Conservation (phyloP, 2,888 invertebrate genomes). For the Lepidochitona cinerea region DNA sequence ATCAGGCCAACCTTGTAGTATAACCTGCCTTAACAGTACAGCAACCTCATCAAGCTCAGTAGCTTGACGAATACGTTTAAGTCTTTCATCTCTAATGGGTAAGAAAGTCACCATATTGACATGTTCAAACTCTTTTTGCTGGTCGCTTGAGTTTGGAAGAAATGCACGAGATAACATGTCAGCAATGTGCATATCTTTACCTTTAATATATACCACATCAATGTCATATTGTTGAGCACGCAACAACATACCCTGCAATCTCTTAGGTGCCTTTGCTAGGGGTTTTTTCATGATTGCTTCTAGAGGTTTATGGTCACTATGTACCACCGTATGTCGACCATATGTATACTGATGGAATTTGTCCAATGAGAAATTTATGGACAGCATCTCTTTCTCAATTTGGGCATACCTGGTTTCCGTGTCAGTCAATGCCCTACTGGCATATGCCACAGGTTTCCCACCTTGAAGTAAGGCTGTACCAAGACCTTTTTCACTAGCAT, state of each 20-base stretch:
- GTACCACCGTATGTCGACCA: conserved; percentile 8
- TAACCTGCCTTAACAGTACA: conserved; percentile 1
- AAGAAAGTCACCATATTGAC: background rate
- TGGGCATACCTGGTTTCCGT: conserved; percentile 18
- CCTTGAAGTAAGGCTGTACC: conserved; percentile 12
- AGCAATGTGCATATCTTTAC: conserved; percentile 26
- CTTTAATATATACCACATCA: conserved; percentile 2
- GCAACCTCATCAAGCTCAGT: conserved; percentile 12
- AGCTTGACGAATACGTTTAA: background rate
- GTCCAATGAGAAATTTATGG: conserved; percentile 13
- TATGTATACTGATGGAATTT: conserved; percentile 14
- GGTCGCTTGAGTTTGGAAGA: background rate
- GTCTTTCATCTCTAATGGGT: background rate
- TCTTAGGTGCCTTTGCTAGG: background rate
- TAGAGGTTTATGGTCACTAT: conserved; percentile 18
- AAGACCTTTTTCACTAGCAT: conserved; percentile 11
- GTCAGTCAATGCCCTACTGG: conserved; percentile 12
- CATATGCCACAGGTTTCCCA: conserved; percentile 17
- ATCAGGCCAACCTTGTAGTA: conserved; percentile 21
- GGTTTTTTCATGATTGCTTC: conserved; percentile 11
- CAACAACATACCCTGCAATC: conserved; percentile 14
- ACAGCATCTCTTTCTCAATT: conserved; percentile 27
- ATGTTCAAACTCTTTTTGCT: background rate
- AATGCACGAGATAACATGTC: conserved; percentile 36
- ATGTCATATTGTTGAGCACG: conserved; percentile 6